These are phyloP conservation scores for Athalia cordata DNA, from an alignment of 2,888 invertebrate species.

Conservation along the genomic window DNA sequence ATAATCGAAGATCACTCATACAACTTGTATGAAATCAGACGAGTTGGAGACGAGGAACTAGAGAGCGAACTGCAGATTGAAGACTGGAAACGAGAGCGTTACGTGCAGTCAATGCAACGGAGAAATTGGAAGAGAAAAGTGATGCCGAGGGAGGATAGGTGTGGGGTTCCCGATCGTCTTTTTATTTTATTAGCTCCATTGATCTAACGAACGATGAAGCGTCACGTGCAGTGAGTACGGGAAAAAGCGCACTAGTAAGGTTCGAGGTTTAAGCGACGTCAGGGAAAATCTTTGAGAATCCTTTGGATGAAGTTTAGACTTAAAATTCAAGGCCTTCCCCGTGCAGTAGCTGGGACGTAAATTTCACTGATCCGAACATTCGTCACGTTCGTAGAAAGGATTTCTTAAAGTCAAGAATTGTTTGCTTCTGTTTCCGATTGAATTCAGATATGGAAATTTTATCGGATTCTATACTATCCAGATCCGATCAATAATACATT, in stretches of 20 bases:
- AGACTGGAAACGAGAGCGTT: background rate
- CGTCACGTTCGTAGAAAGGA: conserved; percentile 33
- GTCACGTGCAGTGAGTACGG: conserved; percentile 20
- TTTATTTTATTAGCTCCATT: conserved; percentile 36
- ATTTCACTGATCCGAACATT: conserved; percentile 36
- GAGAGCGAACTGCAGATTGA: conserved; percentile 1
- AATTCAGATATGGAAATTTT: conserved; percentile 41
- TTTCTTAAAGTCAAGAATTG: conserved; percentile 29
- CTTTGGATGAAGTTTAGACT: background rate
- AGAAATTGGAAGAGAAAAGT: conserved; percentile 14
- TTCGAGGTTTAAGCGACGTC: background rate
- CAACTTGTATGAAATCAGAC: background rate
- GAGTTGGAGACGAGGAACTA: background rate
- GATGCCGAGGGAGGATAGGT: conserved; percentile 7
- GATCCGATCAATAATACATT: conserved; percentile 27
- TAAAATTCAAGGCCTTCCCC: conserved; percentile 20
- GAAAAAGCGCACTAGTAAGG: background rate
- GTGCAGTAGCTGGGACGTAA: conserved; percentile 15
- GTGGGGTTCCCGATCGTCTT: conserved; percentile 16
- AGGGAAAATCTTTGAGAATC: background rate
- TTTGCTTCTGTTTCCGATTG: conserved; percentile 42
- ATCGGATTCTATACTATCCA: conserved; percentile 24
- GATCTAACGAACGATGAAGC: conserved; percentile 36
- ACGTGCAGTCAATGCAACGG: conserved; percentile 15
- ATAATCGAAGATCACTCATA: conserved; percentile 1